These are phyloP conservation scores for Oikopleura vanhoeffeni DNA, from an alignment of 23 tunicate genomes.

Conservation along the genomic window DNA sequence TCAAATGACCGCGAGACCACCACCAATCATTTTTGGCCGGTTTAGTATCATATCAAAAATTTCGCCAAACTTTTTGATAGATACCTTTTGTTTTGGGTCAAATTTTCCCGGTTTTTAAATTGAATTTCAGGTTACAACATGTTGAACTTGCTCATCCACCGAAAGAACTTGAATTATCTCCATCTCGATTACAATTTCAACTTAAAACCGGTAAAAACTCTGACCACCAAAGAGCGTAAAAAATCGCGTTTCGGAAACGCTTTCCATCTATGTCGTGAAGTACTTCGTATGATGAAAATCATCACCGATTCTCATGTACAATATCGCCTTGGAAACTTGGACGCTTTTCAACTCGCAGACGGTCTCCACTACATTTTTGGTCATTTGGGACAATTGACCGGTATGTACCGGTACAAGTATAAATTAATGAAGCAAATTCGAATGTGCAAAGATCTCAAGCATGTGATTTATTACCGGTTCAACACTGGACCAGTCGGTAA, in stretches of 20 bases:
- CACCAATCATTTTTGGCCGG: too few species aligned
- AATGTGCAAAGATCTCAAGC: conserved; percentile 94
- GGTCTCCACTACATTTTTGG: conserved; percentile 85
- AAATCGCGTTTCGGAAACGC: conserved; percentile 95
- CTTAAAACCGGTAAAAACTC: conserved; percentile 85
- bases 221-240: conserved; percentile 90
- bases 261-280: conserved; percentile 85
- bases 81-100: too few species aligned
- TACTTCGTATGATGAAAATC: conserved; percentile 54
- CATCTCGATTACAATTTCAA: conserved; percentile 97
- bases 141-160: conserved; percentile 84
- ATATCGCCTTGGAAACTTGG: conserved; percentile 84
- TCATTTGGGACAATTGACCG: conserved; percentile 92
- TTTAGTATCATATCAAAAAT: too few species aligned
- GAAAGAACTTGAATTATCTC: conserved; percentile 87
- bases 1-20: too few species aligned
- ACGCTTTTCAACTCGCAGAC: conserved; percentile 91
- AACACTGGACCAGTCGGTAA: conserved; percentile 98
- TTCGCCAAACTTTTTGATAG: too few species aligned
- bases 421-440: conserved; percentile 90
- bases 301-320: conserved; percentile 89
- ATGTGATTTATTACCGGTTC: conserved; percentile 87
- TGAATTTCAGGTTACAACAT: conserved; percentile 99
- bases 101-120: too few species aligned
- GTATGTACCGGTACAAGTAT: conserved; percentile 96